These are phyloP conservation scores for Cataglyphis cursor DNA, from an alignment of 2,888 invertebrate species.

Conservation along the genomic window DNA sequence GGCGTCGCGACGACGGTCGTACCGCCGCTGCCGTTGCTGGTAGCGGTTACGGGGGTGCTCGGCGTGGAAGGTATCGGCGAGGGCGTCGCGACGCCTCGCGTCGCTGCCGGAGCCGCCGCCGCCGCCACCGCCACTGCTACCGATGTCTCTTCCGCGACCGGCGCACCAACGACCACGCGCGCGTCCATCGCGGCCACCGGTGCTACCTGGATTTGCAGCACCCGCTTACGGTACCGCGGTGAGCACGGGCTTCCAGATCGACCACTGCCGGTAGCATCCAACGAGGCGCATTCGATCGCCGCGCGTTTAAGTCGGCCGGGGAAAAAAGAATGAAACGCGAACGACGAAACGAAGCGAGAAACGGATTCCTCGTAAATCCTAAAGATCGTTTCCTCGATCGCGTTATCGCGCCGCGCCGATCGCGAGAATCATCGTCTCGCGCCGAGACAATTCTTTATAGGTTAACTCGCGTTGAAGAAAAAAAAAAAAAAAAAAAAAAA, in stretches of 20 bases:
- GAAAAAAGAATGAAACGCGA: background rate
- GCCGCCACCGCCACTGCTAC: constrained; percentile 64
- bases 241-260: constrained; percentile 60
- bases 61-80: constrained; percentile 78
- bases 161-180: constrained; percentile 72
- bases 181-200: constrained; percentile 75
- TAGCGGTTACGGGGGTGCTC: constrained; percentile 79
- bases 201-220: constrained; percentile 55
- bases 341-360: background rate
- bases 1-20: constrained; percentile 54
- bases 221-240: constrained; percentile 60
- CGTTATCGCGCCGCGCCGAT: constrained; percentile 20
- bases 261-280: constrained; percentile 56
- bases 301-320: constrained; percentile 27
- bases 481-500: background rate
- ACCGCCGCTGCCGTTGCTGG: constrained; percentile 56
- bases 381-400: background rate
- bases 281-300: constrained; percentile 57
- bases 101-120: constrained; percentile 66
- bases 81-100: constrained; percentile 69
- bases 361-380: background rate
- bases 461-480: background rate
- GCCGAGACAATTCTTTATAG: background rate
- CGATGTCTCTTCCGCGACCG: constrained; percentile 72
- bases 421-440: constrained; percentile 16